Conservation (phyloP, 2,797 vertebrate genomes). For the Denticeps clupeoides region DNA sequence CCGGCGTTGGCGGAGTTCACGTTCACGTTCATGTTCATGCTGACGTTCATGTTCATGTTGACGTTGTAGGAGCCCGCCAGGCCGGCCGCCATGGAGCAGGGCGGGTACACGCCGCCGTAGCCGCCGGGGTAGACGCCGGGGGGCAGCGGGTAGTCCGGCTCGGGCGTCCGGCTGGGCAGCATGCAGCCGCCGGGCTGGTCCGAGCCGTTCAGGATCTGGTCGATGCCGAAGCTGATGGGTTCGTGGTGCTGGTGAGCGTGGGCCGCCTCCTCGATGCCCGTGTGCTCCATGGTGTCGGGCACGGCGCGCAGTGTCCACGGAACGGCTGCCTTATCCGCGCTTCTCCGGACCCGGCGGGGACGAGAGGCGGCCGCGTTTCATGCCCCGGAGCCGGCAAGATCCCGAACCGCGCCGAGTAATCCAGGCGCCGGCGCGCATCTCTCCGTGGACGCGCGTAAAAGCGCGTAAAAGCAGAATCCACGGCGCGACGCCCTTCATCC, state of each 20-base stretch:
- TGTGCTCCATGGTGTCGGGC: slow-evolving; percentile 73
- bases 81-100: slow-evolving; percentile 71
- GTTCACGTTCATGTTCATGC: slow-evolving; percentile 71
- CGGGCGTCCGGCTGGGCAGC: slow-evolving; percentile 60
- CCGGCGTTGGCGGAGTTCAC: slow-evolving; percentile 59
- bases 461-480: no score
- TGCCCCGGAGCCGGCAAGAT: no score
- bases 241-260: slow-evolving; percentile 70
- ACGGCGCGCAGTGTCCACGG: no score
- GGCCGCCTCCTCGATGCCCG: slow-evolving; percentile 67
- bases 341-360: no score
- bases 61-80: slow-evolving; percentile 71
- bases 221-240: slow-evolving; percentile 88
- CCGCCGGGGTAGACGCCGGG: slow-evolving; percentile 60
- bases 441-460: no score
- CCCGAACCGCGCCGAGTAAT: no score
- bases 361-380: no score
- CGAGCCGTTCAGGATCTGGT: slow-evolving; percentile 84
- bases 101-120: slow-evolving; percentile 66
- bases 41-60: slow-evolving; percentile 79
- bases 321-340: no score
- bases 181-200: slow-evolving; percentile 67
- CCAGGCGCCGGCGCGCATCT: no score
- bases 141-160: slow-evolving; percentile 58
- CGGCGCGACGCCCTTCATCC: no score